Conservation (phyloP, 2,888 invertebrate species). For the Pollenia angustigena region DNA sequence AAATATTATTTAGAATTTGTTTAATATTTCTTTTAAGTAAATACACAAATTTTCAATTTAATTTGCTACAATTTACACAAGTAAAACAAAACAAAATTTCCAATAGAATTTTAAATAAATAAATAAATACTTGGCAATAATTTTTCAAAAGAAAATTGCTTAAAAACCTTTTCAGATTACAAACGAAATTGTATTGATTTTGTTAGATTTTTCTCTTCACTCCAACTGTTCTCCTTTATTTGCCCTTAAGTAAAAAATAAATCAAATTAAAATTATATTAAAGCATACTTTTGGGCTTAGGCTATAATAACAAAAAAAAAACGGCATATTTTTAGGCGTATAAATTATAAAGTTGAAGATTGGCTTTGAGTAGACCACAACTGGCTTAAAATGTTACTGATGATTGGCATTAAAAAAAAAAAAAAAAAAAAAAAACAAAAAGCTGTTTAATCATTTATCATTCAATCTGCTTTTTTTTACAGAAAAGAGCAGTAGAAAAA, state of each 20-base stretch:
- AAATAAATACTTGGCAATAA: not conserved
- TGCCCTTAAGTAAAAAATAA: not conserved
- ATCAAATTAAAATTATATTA: conserved; percentile 53
- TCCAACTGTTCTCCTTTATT: not conserved
- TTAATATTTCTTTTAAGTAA: not conserved
- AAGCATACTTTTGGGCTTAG: conserved; percentile 42
- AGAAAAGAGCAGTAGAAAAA: not conserved
- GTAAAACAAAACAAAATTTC: not conserved
- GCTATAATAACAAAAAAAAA: not conserved
- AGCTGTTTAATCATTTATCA: conserved; percentile 38
- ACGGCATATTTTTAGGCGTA: too few species aligned
- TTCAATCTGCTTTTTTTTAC: not conserved
- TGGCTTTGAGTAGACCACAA: conserved; percentile 22
- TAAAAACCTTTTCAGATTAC: not conserved
- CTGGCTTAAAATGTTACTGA: conserved; percentile 51
- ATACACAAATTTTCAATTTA: conserved; percentile 21
- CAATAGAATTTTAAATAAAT: not conserved
- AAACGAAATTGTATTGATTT: conserved; percentile 1
- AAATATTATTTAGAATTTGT: not conserved
- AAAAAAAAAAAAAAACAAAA: conserved; percentile 6
- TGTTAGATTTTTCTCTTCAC: not conserved
- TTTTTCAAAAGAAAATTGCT: not conserved
- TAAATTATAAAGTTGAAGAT: too few species aligned
- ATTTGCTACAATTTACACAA: conserved; percentile 7
- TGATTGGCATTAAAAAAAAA: conserved; percentile 41